These are phyloP conservation scores for Cairina moschata DNA, from an alignment of 2,113 vertebrate species.

Conservation along the genomic window DNA sequence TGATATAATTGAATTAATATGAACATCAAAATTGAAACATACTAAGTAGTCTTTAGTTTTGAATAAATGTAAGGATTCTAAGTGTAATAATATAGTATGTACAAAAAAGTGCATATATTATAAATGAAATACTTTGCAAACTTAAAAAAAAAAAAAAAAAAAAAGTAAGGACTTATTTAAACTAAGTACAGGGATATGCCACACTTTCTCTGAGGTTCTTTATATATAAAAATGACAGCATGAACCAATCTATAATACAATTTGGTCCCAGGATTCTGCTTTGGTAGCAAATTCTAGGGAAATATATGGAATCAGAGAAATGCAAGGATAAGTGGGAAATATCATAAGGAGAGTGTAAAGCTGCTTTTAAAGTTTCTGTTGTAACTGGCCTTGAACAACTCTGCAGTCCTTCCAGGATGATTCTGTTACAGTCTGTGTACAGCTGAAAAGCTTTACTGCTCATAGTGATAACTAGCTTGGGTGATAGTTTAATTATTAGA, in stretches of 20 bases:
- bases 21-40: not conserved
- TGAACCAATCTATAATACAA: not conserved
- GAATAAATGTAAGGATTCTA: not conserved
- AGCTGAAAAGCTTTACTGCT: not conserved
- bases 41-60: not conserved
- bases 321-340: not conserved
- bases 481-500: not conserved
- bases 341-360: not conserved
- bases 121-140: not conserved
- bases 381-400: not conserved
- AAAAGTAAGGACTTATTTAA: not conserved
- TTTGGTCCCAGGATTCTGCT: not conserved
- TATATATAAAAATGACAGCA: not conserved
- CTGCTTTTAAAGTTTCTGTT: not conserved
- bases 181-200: not conserved
- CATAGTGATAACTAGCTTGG: not conserved
- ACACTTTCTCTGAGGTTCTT: not conserved
- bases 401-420: not conserved
- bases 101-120: not conserved
- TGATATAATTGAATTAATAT: not conserved
- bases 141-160: not conserved
- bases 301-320: not conserved
- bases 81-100: not conserved
- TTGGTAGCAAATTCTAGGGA: not conserved
- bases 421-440: not conserved